phyloP scores from a whole-genome alignment of 2,888 invertebrate genomes.

The Esperia sulphurella region DNA sequence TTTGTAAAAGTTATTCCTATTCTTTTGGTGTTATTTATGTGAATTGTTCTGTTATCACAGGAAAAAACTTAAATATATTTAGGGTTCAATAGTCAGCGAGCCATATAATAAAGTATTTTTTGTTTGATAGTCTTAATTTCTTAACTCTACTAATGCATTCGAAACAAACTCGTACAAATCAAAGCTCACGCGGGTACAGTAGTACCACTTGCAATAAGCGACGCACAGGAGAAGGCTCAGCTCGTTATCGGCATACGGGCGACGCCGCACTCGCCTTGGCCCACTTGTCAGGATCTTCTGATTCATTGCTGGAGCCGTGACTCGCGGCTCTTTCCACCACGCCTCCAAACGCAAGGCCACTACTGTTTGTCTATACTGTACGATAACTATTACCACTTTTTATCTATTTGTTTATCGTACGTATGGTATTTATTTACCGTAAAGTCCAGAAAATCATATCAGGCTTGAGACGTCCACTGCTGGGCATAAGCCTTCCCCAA shows the following conservation, averaged over 20 bases:
- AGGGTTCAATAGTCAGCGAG: too few species aligned
- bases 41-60: too few species aligned
- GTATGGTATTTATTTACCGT: background rate
- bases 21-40: too few species aligned
- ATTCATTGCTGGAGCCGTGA: conserved; percentile 27
- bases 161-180: background rate
- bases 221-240: conserved; percentile 41
- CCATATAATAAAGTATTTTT: too few species aligned
- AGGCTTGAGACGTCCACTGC: too few species aligned
- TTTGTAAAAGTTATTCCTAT: too few species aligned
- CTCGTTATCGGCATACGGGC: conserved; percentile 68
- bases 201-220: conserved; percentile 22
- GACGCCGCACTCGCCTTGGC: conserved; percentile 53
- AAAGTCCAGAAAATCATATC: too few species aligned
- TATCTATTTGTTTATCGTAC: background rate
- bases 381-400: background rate
- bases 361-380: conserved; percentile 38
- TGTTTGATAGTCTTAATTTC: background rate
- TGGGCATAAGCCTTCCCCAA: too few species aligned
- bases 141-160: background rate
- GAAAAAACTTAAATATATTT: too few species aligned
- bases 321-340: conserved; percentile 43
- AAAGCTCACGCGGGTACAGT: conserved; percentile 7
- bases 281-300: conserved; percentile 48
- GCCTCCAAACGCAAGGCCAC: conserved; percentile 48